Evolutionary conservation across 2,113 vertebrate species (phyloP).

Genomic region (Chaenogobius annularis): DNA sequence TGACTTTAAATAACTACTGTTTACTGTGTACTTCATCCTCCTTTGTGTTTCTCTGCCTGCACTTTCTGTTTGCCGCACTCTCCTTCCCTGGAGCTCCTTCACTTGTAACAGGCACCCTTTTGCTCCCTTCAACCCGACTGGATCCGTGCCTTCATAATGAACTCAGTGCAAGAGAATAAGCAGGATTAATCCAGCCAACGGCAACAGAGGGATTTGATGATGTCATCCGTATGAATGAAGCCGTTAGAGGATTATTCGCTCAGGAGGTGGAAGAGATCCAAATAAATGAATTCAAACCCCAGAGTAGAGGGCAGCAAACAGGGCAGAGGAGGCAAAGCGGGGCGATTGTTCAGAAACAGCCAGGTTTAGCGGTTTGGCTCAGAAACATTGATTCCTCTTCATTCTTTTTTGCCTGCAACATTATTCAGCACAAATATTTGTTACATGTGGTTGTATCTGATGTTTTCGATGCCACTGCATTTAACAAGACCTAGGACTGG

Average conservation of each 20-base stretch:
- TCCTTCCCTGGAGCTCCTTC: conserved; percentile 48
- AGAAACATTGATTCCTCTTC: neutral
- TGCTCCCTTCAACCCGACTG: conserved; percentile 66
- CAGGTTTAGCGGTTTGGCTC: conserved; percentile 5
- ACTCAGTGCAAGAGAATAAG: conserved; percentile 79
- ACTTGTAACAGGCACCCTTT: conserved; percentile 49
- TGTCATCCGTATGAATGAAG: conserved; percentile 80
- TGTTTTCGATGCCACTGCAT: no score
- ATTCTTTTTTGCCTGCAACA: no score
- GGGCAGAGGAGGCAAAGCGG: conserved; percentile 22
- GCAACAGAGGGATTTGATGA: conserved; percentile 78
- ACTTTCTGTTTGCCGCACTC: conserved; percentile 38
- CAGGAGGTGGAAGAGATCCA: conserved; percentile 73
- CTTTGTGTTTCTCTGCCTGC: conserved; percentile 26
- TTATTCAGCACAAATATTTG: neutral
- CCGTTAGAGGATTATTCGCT: conserved; percentile 78
- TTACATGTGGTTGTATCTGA: neutral
- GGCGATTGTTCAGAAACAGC: conserved; percentile 20
- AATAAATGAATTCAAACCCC: conserved; percentile 75
- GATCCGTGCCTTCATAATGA: conserved; percentile 78
- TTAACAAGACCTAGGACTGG: neutral
- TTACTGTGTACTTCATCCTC: conserved; percentile 20
- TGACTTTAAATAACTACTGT: conserved; percentile 43
- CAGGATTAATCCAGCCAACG: conserved; percentile 79
- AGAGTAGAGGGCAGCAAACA: conserved; percentile 42